These are phyloP conservation scores for Sander vitreus DNA, from an alignment of 2,113 vertebrate species.

Conservation along the genomic window DNA sequence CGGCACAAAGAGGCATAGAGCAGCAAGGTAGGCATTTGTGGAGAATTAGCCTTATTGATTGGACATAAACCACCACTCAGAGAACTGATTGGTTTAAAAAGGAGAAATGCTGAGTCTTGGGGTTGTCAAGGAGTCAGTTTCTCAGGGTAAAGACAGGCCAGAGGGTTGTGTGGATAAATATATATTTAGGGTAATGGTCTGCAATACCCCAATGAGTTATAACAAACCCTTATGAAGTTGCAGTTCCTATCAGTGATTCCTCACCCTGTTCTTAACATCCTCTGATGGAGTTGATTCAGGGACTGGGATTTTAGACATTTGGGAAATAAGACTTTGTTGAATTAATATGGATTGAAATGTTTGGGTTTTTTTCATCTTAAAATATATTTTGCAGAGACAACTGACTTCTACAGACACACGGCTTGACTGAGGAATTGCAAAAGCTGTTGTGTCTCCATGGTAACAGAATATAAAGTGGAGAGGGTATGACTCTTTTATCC, in stretches of 20 bases:
- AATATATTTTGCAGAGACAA: conserved; percentile 8
- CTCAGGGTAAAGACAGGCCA: conserved; percentile 34
- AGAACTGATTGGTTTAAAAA: conserved; percentile 46
- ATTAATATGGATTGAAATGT: neutral
- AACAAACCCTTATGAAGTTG: neutral
- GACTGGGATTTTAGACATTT: conserved; percentile 12
- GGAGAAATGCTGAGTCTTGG: conserved; percentile 55
- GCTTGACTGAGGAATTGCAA: conserved; percentile 15
- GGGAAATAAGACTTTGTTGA: neutral
- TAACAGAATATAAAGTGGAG: conserved; percentile 25
- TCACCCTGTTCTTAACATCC: neutral
- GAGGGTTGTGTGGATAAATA: conserved; percentile 15
- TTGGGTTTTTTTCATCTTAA: neutral
- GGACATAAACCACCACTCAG: conserved; percentile 48
- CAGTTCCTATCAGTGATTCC: neutral
- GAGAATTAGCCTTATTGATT: conserved; percentile 65
- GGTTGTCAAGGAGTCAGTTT: conserved; percentile 28
- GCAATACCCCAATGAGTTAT: conserved; percentile 6
- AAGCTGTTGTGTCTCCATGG: conserved; percentile 35
- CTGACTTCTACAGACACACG: neutral
- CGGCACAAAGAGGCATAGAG: conserved; percentile 21
- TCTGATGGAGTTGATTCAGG: neutral
- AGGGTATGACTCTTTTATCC: neutral
- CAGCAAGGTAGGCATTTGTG: conserved; percentile 53
- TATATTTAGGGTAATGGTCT: conserved; percentile 7